A percentile compares a stretch with the other conserved stretches of the same genome.
Evolutionary conservation across 2,113 vertebrate genomes (phyloP).

Genomic region (Aspidoscelis tigris): DNA sequence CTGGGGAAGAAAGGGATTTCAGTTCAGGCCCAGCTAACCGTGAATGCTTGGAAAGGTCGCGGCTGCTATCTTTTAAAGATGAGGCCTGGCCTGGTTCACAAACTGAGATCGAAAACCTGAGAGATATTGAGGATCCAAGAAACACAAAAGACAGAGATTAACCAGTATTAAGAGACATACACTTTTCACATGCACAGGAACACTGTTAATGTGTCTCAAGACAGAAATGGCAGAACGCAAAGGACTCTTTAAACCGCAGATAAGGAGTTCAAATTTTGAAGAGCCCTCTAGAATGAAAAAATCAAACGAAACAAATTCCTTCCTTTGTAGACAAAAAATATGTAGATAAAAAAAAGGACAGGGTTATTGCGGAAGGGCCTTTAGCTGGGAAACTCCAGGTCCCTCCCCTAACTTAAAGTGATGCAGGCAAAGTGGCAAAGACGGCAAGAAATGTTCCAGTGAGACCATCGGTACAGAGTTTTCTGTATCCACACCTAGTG

Average conservation of each 20-base stretch:
- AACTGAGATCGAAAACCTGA: too few species aligned
- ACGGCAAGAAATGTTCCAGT: too few species aligned
- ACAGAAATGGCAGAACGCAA: not conserved
- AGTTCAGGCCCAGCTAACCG: too few species aligned
- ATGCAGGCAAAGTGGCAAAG: too few species aligned
- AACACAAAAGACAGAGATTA: too few species aligned
- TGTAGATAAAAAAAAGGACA: too few species aligned
- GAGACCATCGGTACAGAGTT: too few species aligned
- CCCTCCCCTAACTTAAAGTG: too few species aligned
- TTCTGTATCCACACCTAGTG: too few species aligned
- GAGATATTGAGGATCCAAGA: not conserved
- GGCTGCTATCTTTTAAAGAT: not conserved
- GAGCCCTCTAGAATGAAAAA: not conserved
- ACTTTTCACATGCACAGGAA: not conserved
- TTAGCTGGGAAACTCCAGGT: too few species aligned
- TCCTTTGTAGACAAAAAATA: not conserved
- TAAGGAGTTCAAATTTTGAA: too few species aligned
- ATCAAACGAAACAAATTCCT: not conserved
- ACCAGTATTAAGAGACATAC: not conserved
- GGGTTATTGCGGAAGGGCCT: too few species aligned
- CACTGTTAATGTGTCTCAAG: not conserved
- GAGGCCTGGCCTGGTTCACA: not conserved
- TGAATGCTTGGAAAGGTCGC: not conserved
- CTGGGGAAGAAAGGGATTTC: not conserved
- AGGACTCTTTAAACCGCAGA: not conserved